Evolutionary conservation across 2,888 invertebrate species (phyloP).

Genomic region (Caenorhabditis doughertyi): DNA sequence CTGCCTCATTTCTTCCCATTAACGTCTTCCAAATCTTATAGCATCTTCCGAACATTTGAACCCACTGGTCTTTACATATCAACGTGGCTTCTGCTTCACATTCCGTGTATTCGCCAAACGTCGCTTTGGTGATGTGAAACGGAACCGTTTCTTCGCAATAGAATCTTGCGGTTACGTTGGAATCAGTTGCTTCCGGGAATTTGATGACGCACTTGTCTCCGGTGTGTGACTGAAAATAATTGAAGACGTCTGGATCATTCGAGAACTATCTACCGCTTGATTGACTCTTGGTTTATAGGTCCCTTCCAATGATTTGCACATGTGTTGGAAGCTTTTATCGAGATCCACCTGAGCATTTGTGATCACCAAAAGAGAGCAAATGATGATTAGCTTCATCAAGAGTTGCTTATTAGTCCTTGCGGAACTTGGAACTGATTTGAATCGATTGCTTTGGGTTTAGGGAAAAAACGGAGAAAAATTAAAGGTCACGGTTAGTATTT

Average conservation of each 20-base stretch:
- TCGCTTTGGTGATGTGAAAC: neutral
- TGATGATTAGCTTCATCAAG: neutral
- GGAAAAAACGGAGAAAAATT: too few relatives aligned
- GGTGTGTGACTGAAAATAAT: too few relatives aligned
- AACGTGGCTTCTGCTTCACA: neutral
- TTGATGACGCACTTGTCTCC: neutral
- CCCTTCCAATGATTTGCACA: neutral
- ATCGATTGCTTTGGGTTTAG: too few relatives aligned
- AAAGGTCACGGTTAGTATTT: too few relatives aligned
- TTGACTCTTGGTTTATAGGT: neutral
- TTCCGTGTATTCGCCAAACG: neutral
- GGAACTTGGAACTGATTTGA: too few relatives aligned
- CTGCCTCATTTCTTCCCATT: neutral
- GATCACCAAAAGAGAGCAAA: too few relatives aligned
- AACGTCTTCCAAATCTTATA: neutral
- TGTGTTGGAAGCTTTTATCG: neutral
- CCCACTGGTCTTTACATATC: neutral
- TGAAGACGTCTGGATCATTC: too few relatives aligned
- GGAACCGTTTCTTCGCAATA: slow-evolving; percentile 10
- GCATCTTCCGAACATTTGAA: slow-evolving; percentile 21
- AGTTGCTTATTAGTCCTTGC: too few relatives aligned
- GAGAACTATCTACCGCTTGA: neutral
- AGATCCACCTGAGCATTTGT: neutral
- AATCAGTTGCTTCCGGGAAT: neutral
- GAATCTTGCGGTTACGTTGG: neutral